phyloP scores from a whole-genome alignment of 2,888 invertebrate genomes.

The Teleogryllus oceanicus region DNA sequence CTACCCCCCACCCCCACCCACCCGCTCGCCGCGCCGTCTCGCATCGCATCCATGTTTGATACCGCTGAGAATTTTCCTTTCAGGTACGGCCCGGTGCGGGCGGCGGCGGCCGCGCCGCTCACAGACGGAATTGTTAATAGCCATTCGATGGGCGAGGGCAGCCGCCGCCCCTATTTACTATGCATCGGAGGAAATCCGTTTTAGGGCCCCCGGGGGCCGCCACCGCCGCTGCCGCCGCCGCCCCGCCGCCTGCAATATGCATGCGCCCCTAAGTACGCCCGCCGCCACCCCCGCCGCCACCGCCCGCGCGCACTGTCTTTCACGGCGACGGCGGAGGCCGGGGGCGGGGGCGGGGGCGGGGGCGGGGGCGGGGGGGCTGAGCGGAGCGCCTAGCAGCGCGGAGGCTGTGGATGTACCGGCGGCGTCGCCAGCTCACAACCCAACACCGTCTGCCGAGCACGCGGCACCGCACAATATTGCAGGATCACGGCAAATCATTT shows the following conservation, averaged over 20 bases:
- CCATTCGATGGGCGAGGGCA: slow-evolving; percentile 18
- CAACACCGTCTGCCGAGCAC: too few relatives aligned
- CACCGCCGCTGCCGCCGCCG: background rate
- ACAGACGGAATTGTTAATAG: slow-evolving; percentile 7
- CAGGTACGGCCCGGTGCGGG: background rate
- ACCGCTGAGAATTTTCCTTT: slow-evolving; percentile 18
- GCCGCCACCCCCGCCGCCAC: background rate
- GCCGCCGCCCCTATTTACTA: slow-evolving; percentile 10
- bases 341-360: background rate
- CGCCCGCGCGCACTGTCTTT: background rate
- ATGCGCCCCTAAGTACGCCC: slow-evolving; percentile 18
- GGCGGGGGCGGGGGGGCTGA: background rate
- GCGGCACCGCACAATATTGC: too few relatives aligned
- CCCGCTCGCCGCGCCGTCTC: background rate
- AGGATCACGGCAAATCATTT: too few relatives aligned
- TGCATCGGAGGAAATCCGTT: slow-evolving; percentile 18
- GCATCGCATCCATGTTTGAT: slow-evolving; percentile 8
- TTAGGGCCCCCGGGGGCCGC: background rate
- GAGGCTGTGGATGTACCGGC: background rate
- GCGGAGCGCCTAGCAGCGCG: background rate
- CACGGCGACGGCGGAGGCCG: background rate
- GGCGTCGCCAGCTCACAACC: too few relatives aligned
- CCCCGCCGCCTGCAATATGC: background rate
- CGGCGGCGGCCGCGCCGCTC: background rate
- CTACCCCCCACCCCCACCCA: background rate